A percentile compares a stretch with the other conserved stretches of the same genome.
phyloP scores from a whole-genome alignment of 2,797 vertebrate genomes.

The Tinamus major region DNA sequence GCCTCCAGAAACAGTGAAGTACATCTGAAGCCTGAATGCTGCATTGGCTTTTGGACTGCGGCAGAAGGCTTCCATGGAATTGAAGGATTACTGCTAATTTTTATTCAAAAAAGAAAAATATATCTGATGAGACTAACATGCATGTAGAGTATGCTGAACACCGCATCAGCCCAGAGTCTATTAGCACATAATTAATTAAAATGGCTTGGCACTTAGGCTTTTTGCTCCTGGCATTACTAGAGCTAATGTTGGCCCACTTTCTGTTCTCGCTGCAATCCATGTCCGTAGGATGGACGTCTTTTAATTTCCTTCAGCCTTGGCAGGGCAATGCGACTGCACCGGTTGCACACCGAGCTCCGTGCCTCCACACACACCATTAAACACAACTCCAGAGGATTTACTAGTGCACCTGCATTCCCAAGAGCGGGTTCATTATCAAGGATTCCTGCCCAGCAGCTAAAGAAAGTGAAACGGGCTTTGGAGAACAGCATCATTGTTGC shows the following conservation, averaged over 20 bases:
- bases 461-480: neutral
- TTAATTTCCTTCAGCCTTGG: neutral
- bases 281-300: slow-evolving; percentile 7
- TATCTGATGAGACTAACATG: neutral
- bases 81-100: slow-evolving; percentile 50
- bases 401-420: neutral
- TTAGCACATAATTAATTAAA: slow-evolving; percentile 70
- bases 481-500: neutral
- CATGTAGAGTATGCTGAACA: neutral
- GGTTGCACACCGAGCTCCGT: neutral
- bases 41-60: slow-evolving; percentile 46
- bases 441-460: neutral
- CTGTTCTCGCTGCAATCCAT: slow-evolving; percentile 17
- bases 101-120: slow-evolving; percentile 17
- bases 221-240: neutral
- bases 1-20: neutral
- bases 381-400: neutral
- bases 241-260: slow-evolving; percentile 34
- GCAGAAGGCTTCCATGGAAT: slow-evolving; percentile 27
- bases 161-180: slow-evolving; percentile 27
- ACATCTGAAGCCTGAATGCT: slow-evolving; percentile 19
- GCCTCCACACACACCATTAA: neutral
- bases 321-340: neutral
- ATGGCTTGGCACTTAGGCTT: slow-evolving; percentile 41
- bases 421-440: slow-evolving; percentile 32